Conservation (phyloP, 2,797 vertebrate species). For the Acipenser oxyrinchus region DNA sequence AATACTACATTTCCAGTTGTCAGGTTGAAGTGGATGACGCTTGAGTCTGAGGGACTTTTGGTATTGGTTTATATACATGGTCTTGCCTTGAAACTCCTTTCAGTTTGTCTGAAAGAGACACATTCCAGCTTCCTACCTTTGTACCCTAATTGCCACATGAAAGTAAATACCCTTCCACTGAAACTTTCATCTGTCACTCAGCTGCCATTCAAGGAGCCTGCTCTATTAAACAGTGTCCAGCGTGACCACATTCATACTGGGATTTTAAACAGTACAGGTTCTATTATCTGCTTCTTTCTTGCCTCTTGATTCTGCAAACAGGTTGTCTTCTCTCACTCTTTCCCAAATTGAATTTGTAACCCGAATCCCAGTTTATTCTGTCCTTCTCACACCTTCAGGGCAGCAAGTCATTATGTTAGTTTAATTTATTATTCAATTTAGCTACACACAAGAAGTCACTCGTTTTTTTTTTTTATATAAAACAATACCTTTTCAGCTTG, state of each 20-base stretch:
- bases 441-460: no score
- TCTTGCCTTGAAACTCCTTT: neutral
- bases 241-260: neutral
- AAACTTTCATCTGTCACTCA: slow-evolving; percentile 4
- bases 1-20: no score
- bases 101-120: no score
- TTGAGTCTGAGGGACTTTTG: no score
- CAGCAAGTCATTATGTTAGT: slow-evolving; percentile 20
- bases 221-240: neutral
- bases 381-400: slow-evolving; percentile 12
- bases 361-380: neutral
- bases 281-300: neutral
- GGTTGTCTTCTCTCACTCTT: slow-evolving; percentile 20
- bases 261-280: neutral
- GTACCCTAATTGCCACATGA: neutral
- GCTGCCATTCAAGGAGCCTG: neutral
- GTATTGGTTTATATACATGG: no score
- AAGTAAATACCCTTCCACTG: neutral
- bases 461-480: no score
- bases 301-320: slow-evolving; percentile 7
- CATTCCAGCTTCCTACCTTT: no score
- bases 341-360: slow-evolving; percentile 31
- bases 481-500: no score
- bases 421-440: no score
- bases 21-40: no score